Conservation (phyloP, 2,888 invertebrate genomes). For the Pristionchus mayeri region DNA sequence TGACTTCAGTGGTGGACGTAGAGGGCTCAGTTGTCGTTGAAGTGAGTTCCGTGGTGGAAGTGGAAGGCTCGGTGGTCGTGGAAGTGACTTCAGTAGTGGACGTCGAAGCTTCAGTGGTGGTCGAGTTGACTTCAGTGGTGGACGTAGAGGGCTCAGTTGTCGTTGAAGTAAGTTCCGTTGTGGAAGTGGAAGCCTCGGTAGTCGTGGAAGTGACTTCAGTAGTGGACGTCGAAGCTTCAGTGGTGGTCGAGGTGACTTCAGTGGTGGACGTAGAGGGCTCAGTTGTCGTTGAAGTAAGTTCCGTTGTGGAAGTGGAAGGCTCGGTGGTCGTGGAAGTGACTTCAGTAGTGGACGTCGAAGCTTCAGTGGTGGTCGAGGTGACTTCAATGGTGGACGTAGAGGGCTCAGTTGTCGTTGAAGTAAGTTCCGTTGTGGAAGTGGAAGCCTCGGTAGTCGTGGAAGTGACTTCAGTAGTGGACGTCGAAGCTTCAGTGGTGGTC, state of each 20-base stretch:
- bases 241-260: neutral
- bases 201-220: neutral
- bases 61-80: neutral
- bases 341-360: too few species aligned
- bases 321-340: too few species aligned
- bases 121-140: neutral
- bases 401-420: too few species aligned
- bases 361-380: too few species aligned
- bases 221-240: neutral
- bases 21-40: neutral
- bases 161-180: neutral
- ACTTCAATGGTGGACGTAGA: too few species aligned
- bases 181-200: neutral
- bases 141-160: neutral
- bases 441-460: too few species aligned
- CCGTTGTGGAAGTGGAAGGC: too few species aligned
- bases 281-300: neutral
- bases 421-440: too few species aligned
- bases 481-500: too few species aligned
- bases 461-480: too few species aligned
- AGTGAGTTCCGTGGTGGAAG: neutral
- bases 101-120: neutral
- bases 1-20: neutral
- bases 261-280: neutral
- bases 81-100: neutral